phyloP scores from a whole-genome alignment of 1,140 invertebrate species.

The Leguminivora glycinivorella region DNA sequence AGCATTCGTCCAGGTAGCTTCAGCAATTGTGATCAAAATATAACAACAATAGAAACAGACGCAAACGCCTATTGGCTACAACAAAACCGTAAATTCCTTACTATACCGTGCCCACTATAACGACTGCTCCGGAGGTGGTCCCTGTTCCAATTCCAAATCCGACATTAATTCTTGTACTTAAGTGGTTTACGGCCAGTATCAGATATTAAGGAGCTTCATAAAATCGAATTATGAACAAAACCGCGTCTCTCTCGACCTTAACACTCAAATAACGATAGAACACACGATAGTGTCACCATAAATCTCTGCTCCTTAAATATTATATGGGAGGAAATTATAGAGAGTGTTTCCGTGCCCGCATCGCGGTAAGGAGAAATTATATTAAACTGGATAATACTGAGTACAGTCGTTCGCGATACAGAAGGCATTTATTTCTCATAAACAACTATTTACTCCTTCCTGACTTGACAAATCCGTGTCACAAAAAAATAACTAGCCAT shows the following conservation, averaged over 20 bases:
- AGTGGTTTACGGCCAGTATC: constrained; percentile 26
- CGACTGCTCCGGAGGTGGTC: constrained; percentile 11
- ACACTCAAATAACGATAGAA: constrained; percentile 28
- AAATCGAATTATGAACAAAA: constrained; percentile 29
- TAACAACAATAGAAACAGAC: too few relatives aligned
- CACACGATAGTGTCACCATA: constrained; percentile 51
- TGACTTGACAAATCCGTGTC: too few relatives aligned
- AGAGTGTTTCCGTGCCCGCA: constrained; percentile 63
- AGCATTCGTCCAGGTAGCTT: background rate
- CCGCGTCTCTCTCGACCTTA: constrained; percentile 22
- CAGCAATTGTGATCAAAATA: too few relatives aligned
- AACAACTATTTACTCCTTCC: background rate
- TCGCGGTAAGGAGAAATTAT: constrained; percentile 47
- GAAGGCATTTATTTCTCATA: background rate
- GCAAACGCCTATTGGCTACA: background rate
- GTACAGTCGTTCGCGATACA: background rate
- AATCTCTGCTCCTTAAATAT: constrained; percentile 49
- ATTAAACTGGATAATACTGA: constrained; percentile 26
- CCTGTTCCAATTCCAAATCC: constrained; percentile 7
- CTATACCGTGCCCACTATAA: background rate
- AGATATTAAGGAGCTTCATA: constrained; percentile 20
- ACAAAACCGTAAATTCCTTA: background rate
- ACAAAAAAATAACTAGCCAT: too few relatives aligned
- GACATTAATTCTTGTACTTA: constrained; percentile 27
- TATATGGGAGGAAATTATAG: constrained; percentile 59